Base-by-base conservation (phyloP, 1,140 invertebrate species). In the Danaus plexippus region DNA sequence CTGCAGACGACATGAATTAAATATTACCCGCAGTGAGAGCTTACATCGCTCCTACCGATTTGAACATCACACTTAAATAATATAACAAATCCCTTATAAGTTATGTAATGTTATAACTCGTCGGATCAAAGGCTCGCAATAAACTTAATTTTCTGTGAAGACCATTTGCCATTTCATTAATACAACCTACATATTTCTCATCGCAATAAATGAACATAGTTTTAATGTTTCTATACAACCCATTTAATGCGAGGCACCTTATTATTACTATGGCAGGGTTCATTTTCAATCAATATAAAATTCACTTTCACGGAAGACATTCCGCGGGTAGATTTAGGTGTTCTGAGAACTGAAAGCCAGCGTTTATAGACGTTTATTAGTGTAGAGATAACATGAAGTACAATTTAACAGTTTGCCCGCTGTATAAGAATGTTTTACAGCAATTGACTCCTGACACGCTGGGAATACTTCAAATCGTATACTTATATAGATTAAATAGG, bases 271-370 rank as follows among this genome's bases (percentile, higher is more conserved):
- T 13, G 57, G 62, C 75, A 77, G 63, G 48, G 64, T 54, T 63
- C 44, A 64, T 65, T 59, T 69, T 77, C 32, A 42, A 43, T 12
- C 43, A 48, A 55, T 52, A 45, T 46, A 53, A 12, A 58, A 43
- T 62, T 32, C 53, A 67, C 64, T 73, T 74, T 69, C 69, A 67
- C 73, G 75, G 71, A 79, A 79, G 77, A 76, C 73, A 72, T 77
- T 73, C 67, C 70, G 55, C 48, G 62, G 54, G 56, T 77, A 67
- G 67, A 79, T 77, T 75, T 77, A 77, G 69, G 72, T 64, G 61
- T 80, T 82, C 77, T 51, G 41, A 63, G 79, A 82, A 82, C 52
- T 66, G 59, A 57, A 65, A 61, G 61, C 57, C 52, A 72, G 53
- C 69, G 60, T 69, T 71, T 69, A 64, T 55, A 66, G 60, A 63